A percentile compares a stretch with the other conserved stretches of the same genome.
phyloP scores from a whole-genome alignment of 2,797 vertebrate genomes.

The Pteronotus mesoamericanus region DNA sequence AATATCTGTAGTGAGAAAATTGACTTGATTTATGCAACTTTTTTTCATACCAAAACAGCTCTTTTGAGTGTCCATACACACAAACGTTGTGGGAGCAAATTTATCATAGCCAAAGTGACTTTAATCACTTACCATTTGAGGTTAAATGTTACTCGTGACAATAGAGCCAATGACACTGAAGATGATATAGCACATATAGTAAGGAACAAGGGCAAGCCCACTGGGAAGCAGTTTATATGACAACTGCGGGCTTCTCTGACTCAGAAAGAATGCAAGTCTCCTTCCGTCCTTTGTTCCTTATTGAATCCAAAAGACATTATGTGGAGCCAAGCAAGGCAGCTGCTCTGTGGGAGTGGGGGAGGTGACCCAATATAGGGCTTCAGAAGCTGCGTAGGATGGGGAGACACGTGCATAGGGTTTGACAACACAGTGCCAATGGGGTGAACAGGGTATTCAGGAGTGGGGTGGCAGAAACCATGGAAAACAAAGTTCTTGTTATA shows the following conservation, averaged over 20 bases:
- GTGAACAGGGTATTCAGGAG: neutral
- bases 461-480: neutral
- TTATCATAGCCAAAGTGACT: conserved; percentile 50
- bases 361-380: neutral
- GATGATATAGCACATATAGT: neutral
- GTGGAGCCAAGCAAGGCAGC: neutral
- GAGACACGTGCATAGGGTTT: neutral
- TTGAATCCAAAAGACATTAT: neutral
- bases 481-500: neutral
- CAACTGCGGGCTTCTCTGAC: neutral
- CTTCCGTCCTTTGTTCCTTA: neutral
- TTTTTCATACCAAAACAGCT: neutral
- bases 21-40: conserved; percentile 62
- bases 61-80: neutral
- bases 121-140: conserved; percentile 52
- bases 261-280: neutral
- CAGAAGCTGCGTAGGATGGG: neutral
- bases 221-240: conserved; percentile 19
- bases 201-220: neutral
- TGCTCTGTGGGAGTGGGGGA: neutral
- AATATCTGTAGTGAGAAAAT: conserved; percentile 68
- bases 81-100: conserved; percentile 60
- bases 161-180: conserved; percentile 22
- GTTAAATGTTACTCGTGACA: conserved; percentile 46
- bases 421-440: neutral